A percentile compares a stretch with the other conserved stretches of the same genome.
phyloP scores from a whole-genome alignment of 2,797 vertebrate genomes.

The Serranus cabrilla region DNA sequence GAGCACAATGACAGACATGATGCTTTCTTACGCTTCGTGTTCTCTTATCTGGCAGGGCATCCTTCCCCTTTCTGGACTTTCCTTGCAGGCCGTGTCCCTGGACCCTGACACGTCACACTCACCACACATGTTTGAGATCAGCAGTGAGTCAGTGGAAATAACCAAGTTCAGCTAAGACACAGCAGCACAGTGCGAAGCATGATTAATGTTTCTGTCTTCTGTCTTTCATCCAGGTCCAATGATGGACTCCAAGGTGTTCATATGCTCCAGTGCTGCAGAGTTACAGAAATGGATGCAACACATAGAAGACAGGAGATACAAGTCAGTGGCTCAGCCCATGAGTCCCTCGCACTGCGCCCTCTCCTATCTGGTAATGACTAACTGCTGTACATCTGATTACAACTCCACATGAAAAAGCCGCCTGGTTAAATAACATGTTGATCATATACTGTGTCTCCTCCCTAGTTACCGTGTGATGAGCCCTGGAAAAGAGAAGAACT shows the following conservation, averaged over 20 bases:
- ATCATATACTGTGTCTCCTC: slow-evolving; percentile 4
- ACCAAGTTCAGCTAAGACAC: slow-evolving; percentile 1
- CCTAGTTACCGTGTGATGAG: slow-evolving; percentile 88
- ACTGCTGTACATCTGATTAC: slow-evolving; percentile 11
- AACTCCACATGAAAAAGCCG: not conserved
- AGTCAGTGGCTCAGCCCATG: slow-evolving; percentile 73
- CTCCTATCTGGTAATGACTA: slow-evolving; percentile 81
- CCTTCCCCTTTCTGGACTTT: slow-evolving; percentile 89
- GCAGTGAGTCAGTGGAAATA: slow-evolving; percentile 79
- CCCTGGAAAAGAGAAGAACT: slow-evolving; percentile 89
- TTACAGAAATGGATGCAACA: slow-evolving; percentile 82
- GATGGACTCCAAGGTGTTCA: slow-evolving; percentile 86
- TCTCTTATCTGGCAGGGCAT: slow-evolving; percentile 81
- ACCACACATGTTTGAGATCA: slow-evolving; percentile 86
- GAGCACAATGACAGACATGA: not conserved
- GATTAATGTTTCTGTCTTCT: slow-evolving; percentile 1
- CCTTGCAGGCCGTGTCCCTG: slow-evolving; percentile 64
- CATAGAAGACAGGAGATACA: slow-evolving; percentile 82
- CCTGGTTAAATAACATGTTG: not conserved
- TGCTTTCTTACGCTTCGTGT: not conserved
- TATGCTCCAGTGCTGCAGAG: slow-evolving; percentile 81
- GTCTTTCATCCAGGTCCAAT: slow-evolving; percentile 80
- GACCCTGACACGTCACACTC: slow-evolving; percentile 58
- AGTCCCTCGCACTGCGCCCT: slow-evolving; percentile 82
- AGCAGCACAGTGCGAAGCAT: not conserved